phyloP scores from a whole-genome alignment of 1,140 invertebrate species.

The Diabrotica undecimpunctata region DNA sequence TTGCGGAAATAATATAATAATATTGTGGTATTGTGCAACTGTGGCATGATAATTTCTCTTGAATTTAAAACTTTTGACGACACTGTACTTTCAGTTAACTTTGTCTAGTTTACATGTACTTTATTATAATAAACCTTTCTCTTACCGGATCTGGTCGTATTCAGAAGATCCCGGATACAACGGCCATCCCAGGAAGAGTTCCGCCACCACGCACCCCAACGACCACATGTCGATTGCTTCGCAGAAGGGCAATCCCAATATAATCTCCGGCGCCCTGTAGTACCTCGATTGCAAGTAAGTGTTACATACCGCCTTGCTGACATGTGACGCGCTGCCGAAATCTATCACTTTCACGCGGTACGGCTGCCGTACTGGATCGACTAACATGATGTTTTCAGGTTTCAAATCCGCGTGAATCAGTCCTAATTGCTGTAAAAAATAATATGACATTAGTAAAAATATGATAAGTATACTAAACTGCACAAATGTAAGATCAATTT shows the following conservation, averaged over 20 bases:
- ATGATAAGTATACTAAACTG: neutral
- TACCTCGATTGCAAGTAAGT: conserved; percentile 99
- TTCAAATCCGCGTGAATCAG: conserved; percentile 99
- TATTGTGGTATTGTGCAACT: too few species aligned
- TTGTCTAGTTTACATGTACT: too few species aligned
- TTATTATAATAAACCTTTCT: neutral
- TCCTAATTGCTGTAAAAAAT: conserved; percentile 80
- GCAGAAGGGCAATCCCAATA: conserved; percentile 96
- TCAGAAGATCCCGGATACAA: conserved; percentile 99
- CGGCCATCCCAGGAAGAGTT: conserved; percentile 99
- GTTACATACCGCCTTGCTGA: conserved; percentile 98
- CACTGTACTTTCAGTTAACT: too few species aligned
- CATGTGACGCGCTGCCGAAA: conserved; percentile 98
- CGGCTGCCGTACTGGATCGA: conserved; percentile 94
- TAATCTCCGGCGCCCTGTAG: conserved; percentile 97
- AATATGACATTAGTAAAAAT: conserved; percentile 22
- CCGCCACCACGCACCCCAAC: conserved; percentile 97
- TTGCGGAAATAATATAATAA: too few species aligned
- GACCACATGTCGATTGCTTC: conserved; percentile 99
- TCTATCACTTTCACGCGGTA: conserved; percentile 98
- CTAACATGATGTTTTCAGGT: conserved; percentile 99
- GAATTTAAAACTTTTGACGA: too few species aligned
- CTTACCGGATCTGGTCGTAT: conserved; percentile 88
- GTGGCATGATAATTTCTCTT: too few species aligned
- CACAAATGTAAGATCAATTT: too few species aligned